Conservation (phyloP, 2,797 vertebrate genomes). For the Crenichthys baileyi region DNA sequence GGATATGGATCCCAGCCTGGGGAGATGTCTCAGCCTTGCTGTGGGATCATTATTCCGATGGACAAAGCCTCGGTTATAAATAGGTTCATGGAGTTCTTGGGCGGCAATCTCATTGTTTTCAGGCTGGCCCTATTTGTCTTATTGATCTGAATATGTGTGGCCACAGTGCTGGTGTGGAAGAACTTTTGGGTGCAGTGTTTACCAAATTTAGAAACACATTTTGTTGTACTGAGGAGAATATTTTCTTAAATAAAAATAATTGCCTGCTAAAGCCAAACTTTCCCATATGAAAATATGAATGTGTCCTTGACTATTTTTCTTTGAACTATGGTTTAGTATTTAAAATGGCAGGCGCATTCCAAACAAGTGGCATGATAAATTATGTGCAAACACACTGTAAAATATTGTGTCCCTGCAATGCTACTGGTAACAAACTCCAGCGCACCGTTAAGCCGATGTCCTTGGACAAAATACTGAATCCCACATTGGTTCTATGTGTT, state of each 20-base stretch:
- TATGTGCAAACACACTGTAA: background rate
- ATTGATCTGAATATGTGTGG: slow-evolving; percentile 77
- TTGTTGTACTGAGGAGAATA: background rate
- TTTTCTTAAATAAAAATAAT: background rate
- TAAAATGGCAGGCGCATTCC: background rate
- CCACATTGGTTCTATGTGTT: background rate
- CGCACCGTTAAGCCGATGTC: background rate
- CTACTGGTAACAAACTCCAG: slow-evolving; percentile 1
- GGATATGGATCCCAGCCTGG: slow-evolving; percentile 75
- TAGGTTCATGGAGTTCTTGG: slow-evolving; percentile 78
- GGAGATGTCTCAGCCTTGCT: slow-evolving; percentile 69
- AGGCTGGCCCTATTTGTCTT: slow-evolving; percentile 79
- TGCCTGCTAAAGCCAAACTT: background rate
- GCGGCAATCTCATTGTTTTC: slow-evolving; percentile 74
- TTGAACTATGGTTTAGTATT: background rate
- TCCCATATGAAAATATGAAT: background rate
- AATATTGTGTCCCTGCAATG: background rate
- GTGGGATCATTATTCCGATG: slow-evolving; percentile 80
- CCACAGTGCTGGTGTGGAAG: slow-evolving; percentile 47
- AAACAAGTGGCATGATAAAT: background rate
- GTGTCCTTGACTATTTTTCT: background rate
- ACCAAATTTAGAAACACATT: slow-evolving; percentile 2
- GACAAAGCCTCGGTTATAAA: slow-evolving; percentile 80
- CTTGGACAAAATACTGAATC: slow-evolving; percentile 1
- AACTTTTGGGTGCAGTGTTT: slow-evolving; percentile 17